These are phyloP conservation scores for Zaprionus camerounensis DNA, from an alignment of 1,140 invertebrate species.

Conservation along the genomic window DNA sequence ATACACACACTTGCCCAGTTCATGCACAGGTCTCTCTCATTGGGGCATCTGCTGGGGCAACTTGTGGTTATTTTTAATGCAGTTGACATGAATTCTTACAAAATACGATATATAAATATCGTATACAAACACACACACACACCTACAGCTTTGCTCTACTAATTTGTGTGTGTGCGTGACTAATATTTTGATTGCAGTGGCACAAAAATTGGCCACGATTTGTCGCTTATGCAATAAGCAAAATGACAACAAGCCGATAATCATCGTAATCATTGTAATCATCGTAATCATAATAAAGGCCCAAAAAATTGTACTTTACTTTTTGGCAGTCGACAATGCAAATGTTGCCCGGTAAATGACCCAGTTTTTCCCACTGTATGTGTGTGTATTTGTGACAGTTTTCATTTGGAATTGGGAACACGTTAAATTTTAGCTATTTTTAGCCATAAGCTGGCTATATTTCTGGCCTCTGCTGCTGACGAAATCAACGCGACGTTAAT, in stretches of 20 bases:
- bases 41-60: background rate
- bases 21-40: constrained; percentile 45
- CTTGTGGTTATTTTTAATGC: constrained; percentile 78
- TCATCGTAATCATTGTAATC: constrained; percentile 54
- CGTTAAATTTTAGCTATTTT: constrained; percentile 38
- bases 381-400: constrained; percentile 57
- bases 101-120: constrained; percentile 59
- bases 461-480: constrained; percentile 17
- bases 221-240: constrained; percentile 61
- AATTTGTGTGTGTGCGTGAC: constrained; percentile 77
- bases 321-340: constrained; percentile 26
- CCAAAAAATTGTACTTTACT: constrained; percentile 6
- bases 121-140: constrained; percentile 48
- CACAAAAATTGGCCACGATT: constrained; percentile 70
- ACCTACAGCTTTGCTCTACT: constrained; percentile 62
- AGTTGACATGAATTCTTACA: constrained; percentile 79
- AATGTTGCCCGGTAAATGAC: constrained; percentile 59
- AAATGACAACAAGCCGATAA: constrained; percentile 44
- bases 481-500: constrained; percentile 49
- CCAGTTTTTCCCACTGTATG: constrained; percentile 19
- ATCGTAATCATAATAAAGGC: constrained; percentile 47
- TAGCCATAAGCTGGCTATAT: constrained; percentile 26
- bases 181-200: constrained; percentile 74
- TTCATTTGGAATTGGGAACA: constrained; percentile 60
- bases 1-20: constrained; percentile 25